Percentiles rank a stretch among this genome's conserved stretches.
Evolutionary conservation across 2,888 invertebrate species (phyloP).

Genomic region (Sarcophaga variegata): DNA sequence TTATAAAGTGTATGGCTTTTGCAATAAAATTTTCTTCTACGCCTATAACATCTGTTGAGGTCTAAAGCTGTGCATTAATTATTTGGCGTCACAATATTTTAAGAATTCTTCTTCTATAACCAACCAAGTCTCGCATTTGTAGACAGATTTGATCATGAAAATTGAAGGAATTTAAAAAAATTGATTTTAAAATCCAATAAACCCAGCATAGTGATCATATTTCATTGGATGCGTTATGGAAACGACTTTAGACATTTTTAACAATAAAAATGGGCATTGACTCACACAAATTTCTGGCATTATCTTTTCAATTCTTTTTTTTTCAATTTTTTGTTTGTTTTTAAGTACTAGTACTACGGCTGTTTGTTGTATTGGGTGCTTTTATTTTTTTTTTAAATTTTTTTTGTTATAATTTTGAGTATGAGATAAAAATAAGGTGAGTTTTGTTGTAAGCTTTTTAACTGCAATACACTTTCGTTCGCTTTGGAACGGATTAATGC

Average conservation of each 20-base stretch:
- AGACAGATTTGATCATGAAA: no score
- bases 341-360: neutral
- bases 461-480: slow-evolving; percentile 48
- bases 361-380: slow-evolving; percentile 47
- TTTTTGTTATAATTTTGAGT: slow-evolving; percentile 1
- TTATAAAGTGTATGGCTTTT: no score
- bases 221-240: neutral
- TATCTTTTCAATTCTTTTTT: neutral
- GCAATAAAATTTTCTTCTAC: no score
- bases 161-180: no score
- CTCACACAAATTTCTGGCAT: slow-evolving; percentile 20
- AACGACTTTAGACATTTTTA: neutral
- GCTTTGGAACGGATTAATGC: slow-evolving; percentile 41
- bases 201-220: no score
- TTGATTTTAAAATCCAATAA: no score
- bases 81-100: no score
- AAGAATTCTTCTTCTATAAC: no score
- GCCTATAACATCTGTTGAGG: no score
- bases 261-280: neutral
- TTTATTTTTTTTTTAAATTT: neutral
- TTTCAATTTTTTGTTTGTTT: neutral
- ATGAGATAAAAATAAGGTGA: slow-evolving; percentile 40
- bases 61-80: no score
- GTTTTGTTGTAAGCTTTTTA: slow-evolving; percentile 45
- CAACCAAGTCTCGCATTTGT: no score